Evolutionary conservation across 2,888 invertebrate genomes (phyloP).

Genomic region (Drosophila anceps): DNA sequence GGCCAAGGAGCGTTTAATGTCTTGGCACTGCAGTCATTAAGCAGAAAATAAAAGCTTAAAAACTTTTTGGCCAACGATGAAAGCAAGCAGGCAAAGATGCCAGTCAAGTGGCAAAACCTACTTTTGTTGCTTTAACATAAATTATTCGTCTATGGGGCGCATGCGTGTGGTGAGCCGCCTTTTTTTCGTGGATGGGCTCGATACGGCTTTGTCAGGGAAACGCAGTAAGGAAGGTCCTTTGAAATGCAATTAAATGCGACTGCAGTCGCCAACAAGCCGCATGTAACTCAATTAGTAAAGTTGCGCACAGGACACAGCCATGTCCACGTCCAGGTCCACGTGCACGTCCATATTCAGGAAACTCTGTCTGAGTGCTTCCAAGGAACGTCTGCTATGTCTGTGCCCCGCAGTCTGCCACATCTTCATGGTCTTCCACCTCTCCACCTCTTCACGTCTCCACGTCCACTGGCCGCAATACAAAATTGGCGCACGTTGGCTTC

Average conservation of each 20-base stretch:
- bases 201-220: constrained; percentile 34
- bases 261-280: constrained; percentile 55
- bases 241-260: constrained; percentile 75
- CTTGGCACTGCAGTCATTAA: constrained; percentile 75
- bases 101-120: constrained; percentile 41
- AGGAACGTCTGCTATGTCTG: constrained; percentile 27
- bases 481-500: constrained; percentile 78
- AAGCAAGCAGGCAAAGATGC: constrained; percentile 3
- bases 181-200: constrained; percentile 2
- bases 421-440: background rate
- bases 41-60: constrained; percentile 49
- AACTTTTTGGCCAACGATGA: constrained; percentile 52
- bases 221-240: constrained; percentile 58
- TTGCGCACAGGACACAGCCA: constrained; percentile 42
- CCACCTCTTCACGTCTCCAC: background rate
- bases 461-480: constrained; percentile 56
- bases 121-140: constrained; percentile 60
- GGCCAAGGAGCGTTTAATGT: constrained; percentile 76
- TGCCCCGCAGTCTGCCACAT: constrained; percentile 10
- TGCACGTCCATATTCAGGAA: constrained; percentile 22
- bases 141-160: constrained; percentile 39
- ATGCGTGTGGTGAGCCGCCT: constrained; percentile 30
- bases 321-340: constrained; percentile 5
- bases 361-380: constrained; percentile 26
- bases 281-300: constrained; percentile 76